phyloP scores from a whole-genome alignment of 2,888 invertebrate species.

The Calephelis perditalis region DNA sequence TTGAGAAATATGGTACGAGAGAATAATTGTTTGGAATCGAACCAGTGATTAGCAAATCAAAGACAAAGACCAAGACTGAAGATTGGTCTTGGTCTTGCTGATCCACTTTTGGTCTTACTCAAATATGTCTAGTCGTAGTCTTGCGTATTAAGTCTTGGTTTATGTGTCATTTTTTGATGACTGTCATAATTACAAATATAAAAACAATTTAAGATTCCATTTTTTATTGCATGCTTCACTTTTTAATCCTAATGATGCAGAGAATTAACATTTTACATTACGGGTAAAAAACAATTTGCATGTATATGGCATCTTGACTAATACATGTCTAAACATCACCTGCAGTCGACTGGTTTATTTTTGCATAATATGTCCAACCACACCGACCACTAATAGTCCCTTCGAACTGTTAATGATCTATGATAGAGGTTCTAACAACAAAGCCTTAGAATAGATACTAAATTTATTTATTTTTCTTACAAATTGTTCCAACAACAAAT shows the following conservation, averaged over 20 bases:
- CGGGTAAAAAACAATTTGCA: slow-evolving; percentile 43
- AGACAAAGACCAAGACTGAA: too few species aligned
- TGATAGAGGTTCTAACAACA: slow-evolving; percentile 31
- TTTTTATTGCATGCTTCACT: slow-evolving; percentile 7
- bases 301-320: slow-evolving; percentile 55
- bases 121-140: too few species aligned
- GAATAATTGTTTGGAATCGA: too few species aligned
- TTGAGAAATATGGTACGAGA: too few species aligned
- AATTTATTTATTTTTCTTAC: too few species aligned
- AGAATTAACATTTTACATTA: slow-evolving; percentile 5
- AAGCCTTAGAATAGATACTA: neutral
- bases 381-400: slow-evolving; percentile 56
- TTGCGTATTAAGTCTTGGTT: too few species aligned
- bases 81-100: too few species aligned
- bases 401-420: slow-evolving; percentile 40
- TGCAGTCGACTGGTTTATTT: slow-evolving; percentile 58
- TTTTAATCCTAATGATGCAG: slow-evolving; percentile 15
- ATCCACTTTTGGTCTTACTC: too few species aligned
- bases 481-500: neutral
- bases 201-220: neutral
- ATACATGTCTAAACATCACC: slow-evolving; percentile 57
- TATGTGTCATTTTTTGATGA: too few species aligned
- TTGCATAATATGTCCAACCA: slow-evolving; percentile 56
- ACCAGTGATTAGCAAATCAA: too few species aligned
- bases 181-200: too few species aligned